Conservation (phyloP, 2,113 vertebrate species). For the Tylochromis polylepis region DNA sequence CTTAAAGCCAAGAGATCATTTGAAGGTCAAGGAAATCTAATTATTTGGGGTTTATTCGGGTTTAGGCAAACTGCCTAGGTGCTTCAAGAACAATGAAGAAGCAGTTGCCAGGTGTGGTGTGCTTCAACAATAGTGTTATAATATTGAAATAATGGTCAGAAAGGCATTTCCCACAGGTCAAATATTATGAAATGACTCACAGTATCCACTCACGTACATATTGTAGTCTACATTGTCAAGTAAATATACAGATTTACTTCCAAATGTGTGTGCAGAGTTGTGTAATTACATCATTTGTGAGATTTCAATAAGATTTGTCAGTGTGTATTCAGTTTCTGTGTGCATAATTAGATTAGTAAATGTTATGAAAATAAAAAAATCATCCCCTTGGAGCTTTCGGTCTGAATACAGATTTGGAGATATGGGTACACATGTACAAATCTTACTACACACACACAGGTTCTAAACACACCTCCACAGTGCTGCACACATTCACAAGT, state of each 20-base stretch:
- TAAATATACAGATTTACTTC: neutral
- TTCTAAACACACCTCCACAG: neutral
- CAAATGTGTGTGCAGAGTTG: neutral
- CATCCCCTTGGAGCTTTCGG: neutral
- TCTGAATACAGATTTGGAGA: neutral
- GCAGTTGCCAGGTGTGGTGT: neutral
- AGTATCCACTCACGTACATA: neutral
- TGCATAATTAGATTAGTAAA: neutral
- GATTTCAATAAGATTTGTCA: neutral
- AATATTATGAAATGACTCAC: neutral
- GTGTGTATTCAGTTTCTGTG: neutral
- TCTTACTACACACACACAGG: neutral
- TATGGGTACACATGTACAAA: neutral
- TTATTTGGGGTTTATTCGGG: neutral
- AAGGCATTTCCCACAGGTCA: neutral
- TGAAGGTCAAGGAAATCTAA: neutral
- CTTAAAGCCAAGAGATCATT: neutral
- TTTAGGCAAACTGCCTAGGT: neutral
- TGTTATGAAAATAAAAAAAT: neutral
- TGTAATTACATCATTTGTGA: neutral
- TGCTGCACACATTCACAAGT: neutral
- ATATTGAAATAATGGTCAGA: neutral
- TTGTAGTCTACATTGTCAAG: neutral
- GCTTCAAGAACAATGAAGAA: neutral
- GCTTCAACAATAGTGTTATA: neutral